Conservation (phyloP, 2,113 vertebrate species). For the Muntiacus muntjak region DNA sequence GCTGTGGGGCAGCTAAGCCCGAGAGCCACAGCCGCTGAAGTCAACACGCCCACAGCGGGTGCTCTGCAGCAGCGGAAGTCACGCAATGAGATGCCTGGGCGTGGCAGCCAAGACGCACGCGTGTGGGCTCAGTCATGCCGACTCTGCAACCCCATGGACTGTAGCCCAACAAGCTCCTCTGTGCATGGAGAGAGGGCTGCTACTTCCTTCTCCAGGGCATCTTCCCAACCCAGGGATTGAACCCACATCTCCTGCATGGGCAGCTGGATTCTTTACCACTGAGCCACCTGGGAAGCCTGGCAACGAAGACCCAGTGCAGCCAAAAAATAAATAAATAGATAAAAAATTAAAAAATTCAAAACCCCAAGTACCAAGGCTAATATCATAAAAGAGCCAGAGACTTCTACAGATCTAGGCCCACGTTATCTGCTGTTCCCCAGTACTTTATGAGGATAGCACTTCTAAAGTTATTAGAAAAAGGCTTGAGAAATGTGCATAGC, state of each 20-base stretch:
- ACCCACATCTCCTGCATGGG: background rate
- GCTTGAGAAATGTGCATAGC: background rate
- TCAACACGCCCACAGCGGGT: background rate
- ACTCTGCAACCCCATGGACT: background rate
- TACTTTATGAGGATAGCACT: background rate
- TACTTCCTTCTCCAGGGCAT: background rate
- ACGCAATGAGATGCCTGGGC: accelerated
- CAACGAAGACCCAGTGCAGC: background rate
- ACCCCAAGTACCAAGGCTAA: background rate
- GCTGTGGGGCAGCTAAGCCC: background rate
- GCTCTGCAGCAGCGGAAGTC: background rate
- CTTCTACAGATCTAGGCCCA: background rate
- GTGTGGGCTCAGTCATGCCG: background rate
- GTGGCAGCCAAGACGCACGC: accelerated
- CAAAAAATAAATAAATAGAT: background rate
- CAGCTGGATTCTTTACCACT: background rate
- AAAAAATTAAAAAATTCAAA: background rate
- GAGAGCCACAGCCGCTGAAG: background rate
- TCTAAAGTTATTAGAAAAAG: background rate
- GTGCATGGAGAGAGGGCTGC: background rate
- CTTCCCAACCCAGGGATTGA: background rate
- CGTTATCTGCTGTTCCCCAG: background rate
- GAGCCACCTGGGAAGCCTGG: background rate
- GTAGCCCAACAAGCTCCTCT: background rate
- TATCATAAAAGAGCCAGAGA: background rate